Percentiles rank a stretch among this genome's conserved stretches.
These are phyloP conservation scores for Chelonus formosanus DNA, from an alignment of 2,888 invertebrate species.

Conservation along the genomic window DNA sequence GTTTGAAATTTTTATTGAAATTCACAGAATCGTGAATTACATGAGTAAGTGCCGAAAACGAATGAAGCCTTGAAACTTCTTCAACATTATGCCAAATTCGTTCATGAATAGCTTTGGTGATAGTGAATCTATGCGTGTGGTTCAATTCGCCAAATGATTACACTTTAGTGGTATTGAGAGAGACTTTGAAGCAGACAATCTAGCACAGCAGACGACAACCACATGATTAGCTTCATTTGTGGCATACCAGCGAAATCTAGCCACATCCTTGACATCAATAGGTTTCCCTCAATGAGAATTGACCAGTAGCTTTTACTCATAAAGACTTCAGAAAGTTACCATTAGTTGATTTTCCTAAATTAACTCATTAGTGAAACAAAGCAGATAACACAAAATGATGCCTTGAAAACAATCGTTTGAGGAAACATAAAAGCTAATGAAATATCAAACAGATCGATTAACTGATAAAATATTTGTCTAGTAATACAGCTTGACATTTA, in stretches of 20 bases:
- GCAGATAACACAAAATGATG: no score
- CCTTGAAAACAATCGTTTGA: no score
- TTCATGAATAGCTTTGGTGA: background rate
- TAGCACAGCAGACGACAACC: conserved; percentile 43
- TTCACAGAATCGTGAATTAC: conserved; percentile 26
- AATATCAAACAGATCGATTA: no score
- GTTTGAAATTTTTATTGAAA: conserved; percentile 28
- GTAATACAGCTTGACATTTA: no score
- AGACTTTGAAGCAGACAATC: conserved; percentile 44
- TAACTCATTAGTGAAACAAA: no score
- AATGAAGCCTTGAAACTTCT: conserved; percentile 11
- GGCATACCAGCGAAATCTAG: conserved; percentile 39
- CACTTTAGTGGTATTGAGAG: conserved; percentile 3
- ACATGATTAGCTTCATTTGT: conserved; percentile 60
- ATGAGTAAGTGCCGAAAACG: conserved; percentile 17
- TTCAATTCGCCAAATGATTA: conserved; percentile 23
- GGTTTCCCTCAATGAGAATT: conserved; percentile 40
- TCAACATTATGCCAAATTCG: background rate
- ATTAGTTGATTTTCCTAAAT: no score
- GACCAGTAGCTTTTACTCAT: conserved; percentile 36
- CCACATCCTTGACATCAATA: conserved; percentile 42
- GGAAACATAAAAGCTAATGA: no score
- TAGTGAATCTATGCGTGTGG: background rate
- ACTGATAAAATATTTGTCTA: no score
- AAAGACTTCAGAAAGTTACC: conserved; percentile 35